Evolutionary conservation across 2,113 vertebrate genomes (phyloP).

Genomic region (Baryphthengus martii): DNA sequence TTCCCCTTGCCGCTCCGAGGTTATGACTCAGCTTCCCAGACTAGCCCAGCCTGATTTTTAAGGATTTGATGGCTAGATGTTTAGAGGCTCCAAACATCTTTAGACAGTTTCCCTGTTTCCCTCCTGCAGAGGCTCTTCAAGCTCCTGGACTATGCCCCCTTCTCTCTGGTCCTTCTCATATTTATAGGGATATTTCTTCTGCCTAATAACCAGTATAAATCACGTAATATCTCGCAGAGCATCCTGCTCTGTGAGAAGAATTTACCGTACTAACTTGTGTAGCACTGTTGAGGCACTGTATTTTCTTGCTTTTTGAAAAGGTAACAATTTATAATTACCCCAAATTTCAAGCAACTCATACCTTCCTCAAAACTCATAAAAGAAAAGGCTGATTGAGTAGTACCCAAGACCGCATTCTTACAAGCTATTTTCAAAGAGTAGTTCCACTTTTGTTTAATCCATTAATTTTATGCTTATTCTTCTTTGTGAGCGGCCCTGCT

Average conservation of each 20-base stretch:
- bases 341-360: neutral
- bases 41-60: neutral
- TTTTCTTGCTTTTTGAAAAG: neutral
- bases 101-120: neutral
- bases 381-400: neutral
- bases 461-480: neutral
- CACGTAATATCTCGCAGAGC: accelerated
- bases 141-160: neutral
- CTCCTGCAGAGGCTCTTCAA: neutral
- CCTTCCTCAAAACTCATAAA: neutral
- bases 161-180: neutral
- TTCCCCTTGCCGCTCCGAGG: neutral
- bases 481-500: neutral
- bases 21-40: neutral
- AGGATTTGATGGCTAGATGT: neutral
- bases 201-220: neutral
- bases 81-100: neutral
- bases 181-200: neutral
- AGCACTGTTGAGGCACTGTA: neutral
- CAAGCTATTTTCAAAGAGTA: neutral
- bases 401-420: neutral
- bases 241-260: neutral
- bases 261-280: neutral
- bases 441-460: neutral
- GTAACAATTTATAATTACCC: neutral